These are phyloP conservation scores for Eucera pruinosa DNA, from an alignment of 2,888 invertebrate genomes.

Conservation along the genomic window DNA sequence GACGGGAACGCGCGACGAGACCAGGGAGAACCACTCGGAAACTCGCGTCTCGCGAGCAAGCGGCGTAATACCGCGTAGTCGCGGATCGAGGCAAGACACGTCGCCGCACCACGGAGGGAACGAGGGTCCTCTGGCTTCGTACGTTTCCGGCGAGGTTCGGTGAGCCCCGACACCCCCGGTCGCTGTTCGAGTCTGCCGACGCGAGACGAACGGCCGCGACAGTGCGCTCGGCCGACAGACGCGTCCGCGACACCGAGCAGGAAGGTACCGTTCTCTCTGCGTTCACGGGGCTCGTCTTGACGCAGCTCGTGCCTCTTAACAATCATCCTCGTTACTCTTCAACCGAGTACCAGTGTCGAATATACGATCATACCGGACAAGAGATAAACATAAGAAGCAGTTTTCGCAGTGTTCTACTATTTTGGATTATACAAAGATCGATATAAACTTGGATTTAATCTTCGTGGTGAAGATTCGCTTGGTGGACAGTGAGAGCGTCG, in stretches of 20 bases:
- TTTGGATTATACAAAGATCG: background rate
- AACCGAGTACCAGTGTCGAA: conserved; percentile 2
- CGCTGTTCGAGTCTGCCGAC: conserved; percentile 72
- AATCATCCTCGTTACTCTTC: background rate
- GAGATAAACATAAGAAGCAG: background rate
- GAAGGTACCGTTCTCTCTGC: conserved; percentile 56
- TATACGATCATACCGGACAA: background rate
- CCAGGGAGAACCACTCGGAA: conserved; percentile 64
- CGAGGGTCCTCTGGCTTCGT: conserved; percentile 64
- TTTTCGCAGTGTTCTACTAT: background rate
- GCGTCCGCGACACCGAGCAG: conserved; percentile 82
- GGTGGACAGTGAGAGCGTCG: conserved; percentile 41
- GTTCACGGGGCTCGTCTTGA: conserved; percentile 38
- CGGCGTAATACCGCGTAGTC: conserved; percentile 67
- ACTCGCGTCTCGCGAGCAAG: conserved; percentile 67
- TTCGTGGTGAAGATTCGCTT: conserved; percentile 4
- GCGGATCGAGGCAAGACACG: conserved; percentile 54
- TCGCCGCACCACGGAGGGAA: conserved; percentile 47
- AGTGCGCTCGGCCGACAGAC: conserved; percentile 79
- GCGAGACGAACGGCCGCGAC: conserved; percentile 79
- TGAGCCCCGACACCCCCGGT: conserved; percentile 70
- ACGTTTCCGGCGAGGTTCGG: conserved; percentile 71
- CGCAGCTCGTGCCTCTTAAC: conserved; percentile 41
- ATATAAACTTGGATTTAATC: background rate
- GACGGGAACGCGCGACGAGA: conserved; percentile 29